phyloP scores from a whole-genome alignment of 2,888 invertebrate species.

The Folsomia manolachei region DNA sequence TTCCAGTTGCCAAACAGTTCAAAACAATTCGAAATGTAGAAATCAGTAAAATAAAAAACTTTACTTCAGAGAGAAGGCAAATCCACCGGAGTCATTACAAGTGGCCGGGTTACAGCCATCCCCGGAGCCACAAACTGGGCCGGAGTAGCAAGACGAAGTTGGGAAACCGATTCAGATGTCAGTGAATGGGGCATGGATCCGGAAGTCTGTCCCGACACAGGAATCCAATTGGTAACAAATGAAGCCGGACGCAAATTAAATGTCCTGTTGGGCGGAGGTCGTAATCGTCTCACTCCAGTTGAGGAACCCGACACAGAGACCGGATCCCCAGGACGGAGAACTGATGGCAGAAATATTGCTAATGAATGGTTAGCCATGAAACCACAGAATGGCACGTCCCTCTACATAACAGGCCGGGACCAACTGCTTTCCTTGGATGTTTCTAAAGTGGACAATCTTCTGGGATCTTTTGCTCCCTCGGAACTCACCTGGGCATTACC shows the following conservation, averaged over 20 bases:
- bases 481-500: no score
- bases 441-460: background rate
- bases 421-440: background rate
- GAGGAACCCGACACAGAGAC: background rate
- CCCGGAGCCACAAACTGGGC: slow-evolving; percentile 55
- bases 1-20: no score
- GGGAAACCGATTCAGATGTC: slow-evolving; percentile 75
- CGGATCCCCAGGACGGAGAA: slow-evolving; percentile 56
- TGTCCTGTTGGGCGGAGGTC: slow-evolving; percentile 55
- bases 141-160: slow-evolving; percentile 58
- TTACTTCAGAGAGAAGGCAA: background rate
- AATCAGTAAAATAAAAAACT: no score
- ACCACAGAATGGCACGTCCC: background rate
- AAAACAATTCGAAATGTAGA: no score
- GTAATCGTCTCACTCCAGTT: background rate
- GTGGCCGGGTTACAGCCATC: slow-evolving; percentile 45
- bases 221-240: slow-evolving; percentile 73
- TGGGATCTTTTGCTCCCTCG: slow-evolving; percentile 21
- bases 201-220: slow-evolving; percentile 73
- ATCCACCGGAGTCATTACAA: background rate
- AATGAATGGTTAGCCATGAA: slow-evolving; percentile 61
- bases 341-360: slow-evolving; percentile 66
- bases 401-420: background rate
- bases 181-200: slow-evolving; percentile 52
- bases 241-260: slow-evolving; percentile 71